Conservation (phyloP, 2,888 invertebrate genomes). For the Geotrupes spiniger region DNA sequence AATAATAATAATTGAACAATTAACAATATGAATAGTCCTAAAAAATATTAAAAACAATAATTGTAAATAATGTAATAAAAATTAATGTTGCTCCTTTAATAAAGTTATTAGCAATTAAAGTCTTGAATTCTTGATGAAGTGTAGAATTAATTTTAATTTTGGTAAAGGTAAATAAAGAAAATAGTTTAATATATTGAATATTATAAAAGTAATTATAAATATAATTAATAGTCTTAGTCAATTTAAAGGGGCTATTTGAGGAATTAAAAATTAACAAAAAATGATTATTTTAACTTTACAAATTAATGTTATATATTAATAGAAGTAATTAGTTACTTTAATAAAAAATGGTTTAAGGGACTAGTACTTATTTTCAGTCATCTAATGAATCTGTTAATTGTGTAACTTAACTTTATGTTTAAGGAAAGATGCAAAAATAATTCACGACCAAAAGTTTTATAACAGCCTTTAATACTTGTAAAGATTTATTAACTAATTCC, state of each 20-base stretch:
- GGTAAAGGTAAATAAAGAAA: slow-evolving; percentile 41
- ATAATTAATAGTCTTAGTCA: slow-evolving; percentile 51
- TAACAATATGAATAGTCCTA: slow-evolving; percentile 48
- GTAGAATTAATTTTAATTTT: slow-evolving; percentile 50
- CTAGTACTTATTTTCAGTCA: slow-evolving; percentile 54
- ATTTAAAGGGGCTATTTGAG: slow-evolving; percentile 65
- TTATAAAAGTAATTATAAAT: slow-evolving; percentile 49
- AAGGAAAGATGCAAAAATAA: slow-evolving; percentile 55
- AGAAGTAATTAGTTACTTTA: slow-evolving; percentile 63
- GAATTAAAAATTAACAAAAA: slow-evolving; percentile 62
- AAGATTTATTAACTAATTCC: no score
- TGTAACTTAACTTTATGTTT: slow-evolving; percentile 58
- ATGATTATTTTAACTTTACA: slow-evolving; percentile 67
- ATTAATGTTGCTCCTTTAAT: slow-evolving; percentile 38
- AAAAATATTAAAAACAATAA: slow-evolving; percentile 15
- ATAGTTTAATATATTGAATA: slow-evolving; percentile 57
- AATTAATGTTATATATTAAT: slow-evolving; percentile 60
- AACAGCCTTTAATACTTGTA: no score
- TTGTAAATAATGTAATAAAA: slow-evolving; percentile 6
- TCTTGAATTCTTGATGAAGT: slow-evolving; percentile 40
- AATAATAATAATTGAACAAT: slow-evolving; percentile 54
- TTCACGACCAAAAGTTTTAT: no score
- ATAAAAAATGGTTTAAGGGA: slow-evolving; percentile 64
- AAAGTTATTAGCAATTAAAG: slow-evolving; percentile 21
- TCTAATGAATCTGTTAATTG: slow-evolving; percentile 56